Percentiles rank a stretch among this genome's conserved stretches.
phyloP scores from a whole-genome alignment of 2,888 invertebrate species.

The Mythimna albipuncta region DNA sequence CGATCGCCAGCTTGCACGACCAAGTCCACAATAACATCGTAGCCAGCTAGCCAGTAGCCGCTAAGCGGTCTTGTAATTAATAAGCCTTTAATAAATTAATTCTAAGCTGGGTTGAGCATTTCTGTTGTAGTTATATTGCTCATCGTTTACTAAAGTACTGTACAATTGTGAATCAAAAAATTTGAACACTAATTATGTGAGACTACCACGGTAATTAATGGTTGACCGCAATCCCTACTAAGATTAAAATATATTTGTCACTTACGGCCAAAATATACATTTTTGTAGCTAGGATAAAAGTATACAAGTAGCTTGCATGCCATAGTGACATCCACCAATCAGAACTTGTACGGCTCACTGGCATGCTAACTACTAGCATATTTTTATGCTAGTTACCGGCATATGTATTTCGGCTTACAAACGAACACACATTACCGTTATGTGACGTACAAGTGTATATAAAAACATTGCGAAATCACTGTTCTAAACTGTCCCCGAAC shows the following conservation, averaged over 20 bases:
- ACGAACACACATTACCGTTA: not conserved
- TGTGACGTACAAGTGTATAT: not conserved
- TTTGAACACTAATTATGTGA: not conserved
- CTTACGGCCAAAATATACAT: no score
- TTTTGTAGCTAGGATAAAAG: no score
- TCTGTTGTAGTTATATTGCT: not conserved
- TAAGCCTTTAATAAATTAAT: conserved; percentile 2
- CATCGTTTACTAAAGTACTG: not conserved
- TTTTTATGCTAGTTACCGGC: no score
- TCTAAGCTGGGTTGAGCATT: conserved; percentile 19
- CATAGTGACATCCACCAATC: no score
- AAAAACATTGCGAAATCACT: conserved; percentile 15
- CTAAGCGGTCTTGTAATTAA: conserved; percentile 15
- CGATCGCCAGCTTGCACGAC: not conserved
- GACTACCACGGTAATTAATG: not conserved
- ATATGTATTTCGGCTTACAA: not conserved
- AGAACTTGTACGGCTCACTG: no score
- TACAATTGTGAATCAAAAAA: not conserved
- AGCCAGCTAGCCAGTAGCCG: not conserved
- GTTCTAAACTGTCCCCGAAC: conserved; percentile 21
- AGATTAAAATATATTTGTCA: no score
- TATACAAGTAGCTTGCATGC: no score
- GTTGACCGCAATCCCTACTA: not conserved
- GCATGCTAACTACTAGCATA: no score
- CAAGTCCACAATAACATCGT: not conserved